Percentiles rank a stretch among this genome's conserved stretches.
phyloP scores from a whole-genome alignment of 2,113 vertebrate genomes.

The Panurus biarmicus region DNA sequence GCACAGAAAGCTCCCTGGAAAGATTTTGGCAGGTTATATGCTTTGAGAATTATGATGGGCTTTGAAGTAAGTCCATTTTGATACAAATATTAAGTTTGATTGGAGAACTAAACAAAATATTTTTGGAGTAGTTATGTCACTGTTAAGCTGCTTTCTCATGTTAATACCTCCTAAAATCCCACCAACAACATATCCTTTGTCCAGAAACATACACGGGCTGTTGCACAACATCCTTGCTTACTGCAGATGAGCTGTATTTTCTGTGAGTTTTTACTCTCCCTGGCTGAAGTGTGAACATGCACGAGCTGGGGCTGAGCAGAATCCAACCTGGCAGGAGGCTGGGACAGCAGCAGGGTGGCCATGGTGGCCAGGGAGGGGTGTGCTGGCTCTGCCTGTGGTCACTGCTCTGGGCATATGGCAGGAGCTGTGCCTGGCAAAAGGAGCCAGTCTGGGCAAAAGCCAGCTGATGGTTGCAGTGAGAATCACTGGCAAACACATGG shows the following conservation, averaged over 20 bases:
- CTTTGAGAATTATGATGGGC: background rate
- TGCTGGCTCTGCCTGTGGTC: background rate
- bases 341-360: background rate
- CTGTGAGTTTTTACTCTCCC: accelerated
- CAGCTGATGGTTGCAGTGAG: background rate
- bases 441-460: background rate
- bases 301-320: background rate
- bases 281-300: background rate
- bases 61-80: background rate
- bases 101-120: background rate
- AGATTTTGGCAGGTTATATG: background rate
- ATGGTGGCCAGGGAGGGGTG: accelerated
- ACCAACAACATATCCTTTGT: background rate
- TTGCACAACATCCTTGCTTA: background rate
- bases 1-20: background rate
- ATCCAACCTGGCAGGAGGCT: background rate
- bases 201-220: background rate
- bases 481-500: background rate
- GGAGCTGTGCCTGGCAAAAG: background rate
- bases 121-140: background rate
- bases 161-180: background rate
- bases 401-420: accelerated
- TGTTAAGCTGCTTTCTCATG: background rate
- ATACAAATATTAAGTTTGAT: background rate
- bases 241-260: background rate